A percentile compares a stretch with the other conserved stretches of the same genome.
These are phyloP conservation scores for Petrolisthes manimaculis DNA, from an alignment of 2,888 invertebrate species.

Conservation along the genomic window DNA sequence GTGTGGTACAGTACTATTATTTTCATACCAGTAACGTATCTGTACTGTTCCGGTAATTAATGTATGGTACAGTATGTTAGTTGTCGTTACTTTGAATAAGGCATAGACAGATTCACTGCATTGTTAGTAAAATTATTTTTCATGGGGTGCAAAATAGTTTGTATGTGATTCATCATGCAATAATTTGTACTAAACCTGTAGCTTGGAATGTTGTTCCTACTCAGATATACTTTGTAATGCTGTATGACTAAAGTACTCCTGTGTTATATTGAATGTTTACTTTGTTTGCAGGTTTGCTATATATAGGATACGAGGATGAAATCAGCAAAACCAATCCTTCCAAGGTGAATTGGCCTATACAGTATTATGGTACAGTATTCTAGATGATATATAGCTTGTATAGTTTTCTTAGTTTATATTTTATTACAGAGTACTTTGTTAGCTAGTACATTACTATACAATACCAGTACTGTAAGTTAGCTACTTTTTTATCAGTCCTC, in stretches of 20 bases:
- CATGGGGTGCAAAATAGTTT: too few relatives aligned
- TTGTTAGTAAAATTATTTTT: too few relatives aligned
- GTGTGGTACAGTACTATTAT: too few relatives aligned
- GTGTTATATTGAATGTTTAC: not conserved
- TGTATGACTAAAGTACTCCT: not conserved
- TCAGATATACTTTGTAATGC: too few relatives aligned
- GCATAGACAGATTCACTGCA: too few relatives aligned
- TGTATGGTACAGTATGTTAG: too few relatives aligned
- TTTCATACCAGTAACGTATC: too few relatives aligned
- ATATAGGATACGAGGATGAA: constrained; percentile 47
- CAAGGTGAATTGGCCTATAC: constrained; percentile 28
- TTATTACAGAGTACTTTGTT: not conserved
- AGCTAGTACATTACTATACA: not conserved
- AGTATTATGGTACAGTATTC: not conserved
- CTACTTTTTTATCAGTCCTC: not conserved
- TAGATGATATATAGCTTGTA: not conserved
- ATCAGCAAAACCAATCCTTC: constrained; percentile 43
- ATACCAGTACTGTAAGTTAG: not conserved
- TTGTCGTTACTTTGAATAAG: too few relatives aligned
- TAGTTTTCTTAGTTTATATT: not conserved
- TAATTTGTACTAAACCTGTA: too few relatives aligned
- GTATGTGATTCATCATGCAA: too few relatives aligned
- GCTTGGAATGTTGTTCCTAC: too few relatives aligned
- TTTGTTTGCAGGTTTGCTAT: constrained; percentile 40
- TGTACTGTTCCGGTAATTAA: too few relatives aligned